These are phyloP conservation scores for Triops cancriformis DNA, from an alignment of 1,140 invertebrate genomes.

Conservation along the genomic window DNA sequence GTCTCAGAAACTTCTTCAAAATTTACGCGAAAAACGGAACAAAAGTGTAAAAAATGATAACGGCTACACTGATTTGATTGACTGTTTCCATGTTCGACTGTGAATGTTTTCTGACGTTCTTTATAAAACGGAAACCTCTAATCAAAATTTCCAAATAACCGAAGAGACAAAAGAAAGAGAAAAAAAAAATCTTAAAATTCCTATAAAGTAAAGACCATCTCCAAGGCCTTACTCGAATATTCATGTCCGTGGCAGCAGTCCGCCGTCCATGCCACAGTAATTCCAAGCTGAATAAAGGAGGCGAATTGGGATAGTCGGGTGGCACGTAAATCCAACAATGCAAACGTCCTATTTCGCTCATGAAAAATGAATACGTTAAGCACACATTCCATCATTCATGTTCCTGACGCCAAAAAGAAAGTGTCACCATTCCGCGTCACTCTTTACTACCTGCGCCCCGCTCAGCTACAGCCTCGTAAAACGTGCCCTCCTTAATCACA, in stretches of 20 bases:
- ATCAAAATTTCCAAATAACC: no score
- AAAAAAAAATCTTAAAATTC: slow-evolving; percentile 26
- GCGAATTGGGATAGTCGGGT: slow-evolving; percentile 67
- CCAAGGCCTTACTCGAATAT: slow-evolving; percentile 51
- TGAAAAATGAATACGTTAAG: slow-evolving; percentile 29
- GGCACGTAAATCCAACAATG: slow-evolving; percentile 45
- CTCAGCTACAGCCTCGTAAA: slow-evolving; percentile 56
- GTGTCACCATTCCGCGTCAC: slow-evolving; percentile 27
- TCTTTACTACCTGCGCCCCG: slow-evolving; percentile 42
- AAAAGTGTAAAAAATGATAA: no score
- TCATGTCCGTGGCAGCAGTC: slow-evolving; percentile 53
- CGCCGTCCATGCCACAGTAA: slow-evolving; percentile 56
- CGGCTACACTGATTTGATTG: no score
- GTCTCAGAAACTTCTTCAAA: no score
- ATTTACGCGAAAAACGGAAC: no score
- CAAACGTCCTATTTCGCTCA: neutral
- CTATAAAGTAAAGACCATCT: slow-evolving; percentile 20
- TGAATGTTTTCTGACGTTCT: neutral
- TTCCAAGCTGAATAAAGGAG: slow-evolving; percentile 62
- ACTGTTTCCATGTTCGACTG: no score
- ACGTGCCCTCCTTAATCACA: slow-evolving; percentile 19
- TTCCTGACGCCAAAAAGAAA: slow-evolving; percentile 32
- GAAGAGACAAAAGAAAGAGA: neutral
- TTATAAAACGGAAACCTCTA: no score
- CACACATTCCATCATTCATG: slow-evolving; percentile 24